Evolutionary conservation across 2,797 vertebrate species (phyloP).

Genomic region (Petrocephalus schoutedeni): DNA sequence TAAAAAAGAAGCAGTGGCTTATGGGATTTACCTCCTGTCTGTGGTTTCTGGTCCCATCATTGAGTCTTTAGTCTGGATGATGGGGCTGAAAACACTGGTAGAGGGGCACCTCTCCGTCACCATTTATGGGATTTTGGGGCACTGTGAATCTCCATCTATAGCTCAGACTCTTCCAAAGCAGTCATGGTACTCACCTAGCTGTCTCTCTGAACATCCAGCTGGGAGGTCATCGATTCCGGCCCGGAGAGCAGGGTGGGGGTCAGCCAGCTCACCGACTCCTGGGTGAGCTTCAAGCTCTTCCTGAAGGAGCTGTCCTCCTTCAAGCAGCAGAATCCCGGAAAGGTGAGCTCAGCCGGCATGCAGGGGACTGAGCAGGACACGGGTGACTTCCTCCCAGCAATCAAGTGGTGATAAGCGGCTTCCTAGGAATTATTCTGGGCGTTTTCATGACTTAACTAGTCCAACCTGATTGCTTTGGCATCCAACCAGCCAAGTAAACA

Average conservation of each 20-base stretch:
- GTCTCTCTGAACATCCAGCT: slow-evolving; percentile 58
- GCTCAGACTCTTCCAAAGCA: neutral
- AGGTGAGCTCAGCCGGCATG: slow-evolving; percentile 62
- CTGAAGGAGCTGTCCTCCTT: slow-evolving; percentile 88
- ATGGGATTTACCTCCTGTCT: neutral
- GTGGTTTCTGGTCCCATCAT: neutral
- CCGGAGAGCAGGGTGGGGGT: slow-evolving; percentile 67
- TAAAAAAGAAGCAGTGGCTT: neutral
- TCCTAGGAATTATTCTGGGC: neutral
- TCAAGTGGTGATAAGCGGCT: neutral
- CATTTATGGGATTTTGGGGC: neutral
- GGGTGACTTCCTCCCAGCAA: neutral
- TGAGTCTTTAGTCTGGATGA: neutral
- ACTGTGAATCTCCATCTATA: neutral
- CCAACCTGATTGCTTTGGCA: neutral
- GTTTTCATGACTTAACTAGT: neutral
- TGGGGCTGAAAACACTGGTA: neutral
- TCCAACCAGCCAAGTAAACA: neutral
- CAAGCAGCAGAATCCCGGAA: slow-evolving; percentile 93
- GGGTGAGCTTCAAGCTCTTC: slow-evolving; percentile 77
- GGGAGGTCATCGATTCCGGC: slow-evolving; percentile 74
- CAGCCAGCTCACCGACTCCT: slow-evolving; percentile 75
- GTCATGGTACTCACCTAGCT: neutral
- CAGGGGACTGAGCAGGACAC: neutral
- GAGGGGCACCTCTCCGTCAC: neutral